phyloP scores from a whole-genome alignment of 1,140 invertebrate species.

The Drosophila nasuta region DNA sequence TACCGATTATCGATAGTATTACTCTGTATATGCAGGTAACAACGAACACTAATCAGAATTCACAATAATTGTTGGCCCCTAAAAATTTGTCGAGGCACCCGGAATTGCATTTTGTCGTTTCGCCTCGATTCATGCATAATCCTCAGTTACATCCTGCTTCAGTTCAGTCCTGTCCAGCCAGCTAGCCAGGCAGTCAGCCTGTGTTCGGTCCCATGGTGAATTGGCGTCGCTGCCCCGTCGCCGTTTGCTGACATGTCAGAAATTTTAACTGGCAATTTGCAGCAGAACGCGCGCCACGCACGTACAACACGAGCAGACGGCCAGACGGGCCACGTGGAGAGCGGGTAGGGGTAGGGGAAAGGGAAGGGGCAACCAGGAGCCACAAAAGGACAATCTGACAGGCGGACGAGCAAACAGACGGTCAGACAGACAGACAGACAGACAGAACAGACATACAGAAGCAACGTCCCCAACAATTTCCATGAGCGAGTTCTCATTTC shows the following conservation, averaged over 20 bases:
- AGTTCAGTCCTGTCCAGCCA: not conserved
- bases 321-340: slow-evolving; percentile 35
- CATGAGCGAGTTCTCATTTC: slow-evolving; percentile 34
- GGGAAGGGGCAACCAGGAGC: slow-evolving; percentile 31
- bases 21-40: no score
- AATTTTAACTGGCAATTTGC: slow-evolving; percentile 81
- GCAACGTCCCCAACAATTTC: slow-evolving; percentile 48
- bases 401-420: slow-evolving; percentile 19
- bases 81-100: not conserved
- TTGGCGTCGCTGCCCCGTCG: slow-evolving; percentile 43
- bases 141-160: slow-evolving; percentile 6
- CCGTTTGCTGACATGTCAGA: slow-evolving; percentile 78
- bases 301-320: slow-evolving; percentile 46
- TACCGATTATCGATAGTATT: slow-evolving; percentile 1
- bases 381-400: slow-evolving; percentile 53
- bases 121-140: slow-evolving; percentile 13
- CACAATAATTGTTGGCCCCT: not conserved
- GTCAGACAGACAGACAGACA: slow-evolving; percentile 20
- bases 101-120: slow-evolving; percentile 4
- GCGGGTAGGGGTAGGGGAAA: not conserved
- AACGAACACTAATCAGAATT: not conserved
- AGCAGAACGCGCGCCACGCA: slow-evolving; percentile 64
- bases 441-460: slow-evolving; percentile 27
- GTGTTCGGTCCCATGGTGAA: slow-evolving; percentile 3
- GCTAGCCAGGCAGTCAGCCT: not conserved